phyloP scores from a whole-genome alignment of 2,113 vertebrate species.

The Setophaga kirtlandii region DNA sequence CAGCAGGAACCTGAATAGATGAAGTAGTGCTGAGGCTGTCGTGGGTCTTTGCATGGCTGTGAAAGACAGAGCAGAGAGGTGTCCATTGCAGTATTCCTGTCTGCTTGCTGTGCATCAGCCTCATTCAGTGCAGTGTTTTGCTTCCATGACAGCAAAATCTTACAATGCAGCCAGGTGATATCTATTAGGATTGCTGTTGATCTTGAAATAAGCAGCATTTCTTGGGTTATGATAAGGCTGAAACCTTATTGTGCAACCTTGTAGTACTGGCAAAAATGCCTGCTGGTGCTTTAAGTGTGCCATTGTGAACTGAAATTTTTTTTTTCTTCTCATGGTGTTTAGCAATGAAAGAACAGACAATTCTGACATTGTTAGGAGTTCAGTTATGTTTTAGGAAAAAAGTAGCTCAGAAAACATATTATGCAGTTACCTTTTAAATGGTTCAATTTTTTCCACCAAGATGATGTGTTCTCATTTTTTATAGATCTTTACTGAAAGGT shows the following conservation, averaged over 20 bases:
- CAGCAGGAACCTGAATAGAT: neutral
- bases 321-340: neutral
- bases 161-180: neutral
- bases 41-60: neutral
- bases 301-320: neutral
- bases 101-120: rapidly evolving
- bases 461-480: neutral
- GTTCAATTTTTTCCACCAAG: neutral
- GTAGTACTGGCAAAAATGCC: neutral
- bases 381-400: neutral
- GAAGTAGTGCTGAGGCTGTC: neutral
- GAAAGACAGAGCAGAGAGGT: neutral
- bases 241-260: neutral
- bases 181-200: neutral
- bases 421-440: neutral
- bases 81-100: neutral
- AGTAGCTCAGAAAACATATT: neutral
- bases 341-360: neutral
- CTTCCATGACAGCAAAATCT: neutral
- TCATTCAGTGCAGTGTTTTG: neutral
- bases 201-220: neutral
- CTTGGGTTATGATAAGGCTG: neutral
- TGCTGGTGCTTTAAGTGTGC: neutral
- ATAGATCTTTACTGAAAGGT: neutral
- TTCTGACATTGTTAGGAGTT: neutral